Conservation (phyloP, 2,797 vertebrate species). For the Calcarius lapponicus region DNA sequence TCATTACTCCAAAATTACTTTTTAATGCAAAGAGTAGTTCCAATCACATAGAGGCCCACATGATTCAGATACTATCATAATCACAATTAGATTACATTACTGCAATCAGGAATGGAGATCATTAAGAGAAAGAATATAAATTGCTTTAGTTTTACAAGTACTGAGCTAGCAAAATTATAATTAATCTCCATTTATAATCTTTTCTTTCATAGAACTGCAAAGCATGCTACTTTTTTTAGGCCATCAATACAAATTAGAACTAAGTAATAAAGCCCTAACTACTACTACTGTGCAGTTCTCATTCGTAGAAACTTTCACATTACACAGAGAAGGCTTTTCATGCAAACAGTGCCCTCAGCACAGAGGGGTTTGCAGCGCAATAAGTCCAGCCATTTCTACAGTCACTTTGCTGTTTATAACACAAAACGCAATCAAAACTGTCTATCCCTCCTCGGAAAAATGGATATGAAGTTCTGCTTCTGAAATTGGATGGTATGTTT, state of each 20-base stretch:
- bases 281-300: constrained; percentile 73
- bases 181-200: constrained; percentile 99
- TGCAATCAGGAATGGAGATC: constrained; percentile 99
- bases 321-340: constrained; percentile 66
- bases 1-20: constrained; percentile 99
- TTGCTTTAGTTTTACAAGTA: constrained; percentile 99
- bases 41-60: constrained; percentile 99
- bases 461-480: constrained; percentile 52
- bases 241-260: constrained; percentile 98
- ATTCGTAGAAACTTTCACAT: constrained; percentile 77
- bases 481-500: constrained; percentile 51
- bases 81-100: constrained; percentile 99
- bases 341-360: constrained; percentile 68
- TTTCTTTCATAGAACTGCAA: constrained; percentile 95
- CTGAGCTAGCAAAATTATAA: constrained; percentile 99
- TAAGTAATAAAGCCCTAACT: constrained; percentile 89
- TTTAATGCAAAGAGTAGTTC: constrained; percentile 99
- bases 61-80: constrained; percentile 99
- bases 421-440: constrained; percentile 26
- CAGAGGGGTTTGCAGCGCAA: constrained; percentile 40
- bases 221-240: constrained; percentile 93
- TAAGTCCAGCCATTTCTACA: constrained; percentile 68
- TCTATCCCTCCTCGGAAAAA: constrained; percentile 32
- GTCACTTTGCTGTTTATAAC: constrained; percentile 49
- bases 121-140: constrained; percentile 99